phyloP scores from a whole-genome alignment of 1,140 invertebrate species.

The Caenorhabditis inopinata region DNA sequence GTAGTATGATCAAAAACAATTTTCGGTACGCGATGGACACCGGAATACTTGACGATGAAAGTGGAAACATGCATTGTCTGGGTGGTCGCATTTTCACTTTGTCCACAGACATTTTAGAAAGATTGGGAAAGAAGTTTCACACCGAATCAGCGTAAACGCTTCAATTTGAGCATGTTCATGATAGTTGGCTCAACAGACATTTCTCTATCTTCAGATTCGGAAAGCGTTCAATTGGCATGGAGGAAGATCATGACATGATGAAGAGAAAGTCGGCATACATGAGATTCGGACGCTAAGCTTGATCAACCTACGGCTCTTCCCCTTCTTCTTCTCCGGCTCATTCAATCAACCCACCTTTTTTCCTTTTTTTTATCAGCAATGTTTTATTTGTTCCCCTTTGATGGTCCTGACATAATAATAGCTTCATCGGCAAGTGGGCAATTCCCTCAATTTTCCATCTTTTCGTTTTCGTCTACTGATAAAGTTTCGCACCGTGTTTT shows the following conservation, averaged over 20 bases:
- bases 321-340: not conserved
- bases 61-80: no score
- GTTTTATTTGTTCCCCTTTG: no score
- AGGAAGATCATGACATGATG: constrained; percentile 6
- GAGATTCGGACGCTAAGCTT: not conserved
- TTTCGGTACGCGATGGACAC: no score
- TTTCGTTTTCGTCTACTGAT: constrained; percentile 11
- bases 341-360: not conserved
- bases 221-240: not conserved
- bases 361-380: not conserved
- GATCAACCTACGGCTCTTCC: not conserved
- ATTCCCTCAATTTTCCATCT: not conserved
- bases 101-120: no score
- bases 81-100: no score
- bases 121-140: no score
- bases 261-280: constrained; percentile 28
- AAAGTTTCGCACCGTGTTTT: constrained; percentile 32
- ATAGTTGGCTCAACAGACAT: not conserved
- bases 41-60: no score
- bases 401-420: no score
- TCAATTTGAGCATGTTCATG: no score
- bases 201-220: not conserved
- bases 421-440: no score
- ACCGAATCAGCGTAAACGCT: no score
- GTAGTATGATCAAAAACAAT: no score